These are phyloP conservation scores for Theristicus caerulescens DNA, from an alignment of 2,113 vertebrate genomes.

Conservation along the genomic window DNA sequence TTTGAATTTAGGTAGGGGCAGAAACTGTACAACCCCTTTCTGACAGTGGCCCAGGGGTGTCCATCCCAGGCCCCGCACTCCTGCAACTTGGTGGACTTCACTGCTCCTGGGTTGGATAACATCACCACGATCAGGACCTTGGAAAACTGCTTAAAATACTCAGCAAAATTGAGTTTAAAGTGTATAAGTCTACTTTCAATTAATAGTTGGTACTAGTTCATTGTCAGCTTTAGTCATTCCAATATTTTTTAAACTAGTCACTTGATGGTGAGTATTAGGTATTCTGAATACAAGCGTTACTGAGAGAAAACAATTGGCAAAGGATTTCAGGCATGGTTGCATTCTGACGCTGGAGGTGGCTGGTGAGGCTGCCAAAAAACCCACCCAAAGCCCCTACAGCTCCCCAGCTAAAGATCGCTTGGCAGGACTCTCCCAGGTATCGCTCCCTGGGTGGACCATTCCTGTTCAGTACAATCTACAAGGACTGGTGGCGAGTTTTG, in stretches of 20 bases:
- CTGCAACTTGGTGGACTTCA: background rate
- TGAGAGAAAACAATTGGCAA: background rate
- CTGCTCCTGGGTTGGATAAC: background rate
- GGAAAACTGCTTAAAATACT: background rate
- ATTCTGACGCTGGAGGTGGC: background rate
- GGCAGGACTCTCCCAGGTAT: background rate
- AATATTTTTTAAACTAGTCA: background rate
- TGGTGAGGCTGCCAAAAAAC: background rate
- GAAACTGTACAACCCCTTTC: background rate
- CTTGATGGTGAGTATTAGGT: background rate
- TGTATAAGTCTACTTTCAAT: background rate
- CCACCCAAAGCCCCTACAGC: background rate
- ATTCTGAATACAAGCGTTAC: background rate
- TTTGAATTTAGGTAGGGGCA: background rate
- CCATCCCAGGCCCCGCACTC: background rate
- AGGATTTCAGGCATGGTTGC: background rate
- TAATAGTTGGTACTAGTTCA: background rate
- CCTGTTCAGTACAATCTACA: background rate
- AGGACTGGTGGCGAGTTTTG: background rate
- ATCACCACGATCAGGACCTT: background rate
- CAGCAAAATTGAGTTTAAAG: background rate
- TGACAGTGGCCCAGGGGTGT: background rate
- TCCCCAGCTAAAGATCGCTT: background rate
- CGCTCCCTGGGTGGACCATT: background rate
- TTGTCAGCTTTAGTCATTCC: background rate